Percentiles rank a stretch among this genome's conserved stretches.
Conservation (phyloP, 2,888 invertebrate genomes). For the Conchocele bisecta region DNA sequence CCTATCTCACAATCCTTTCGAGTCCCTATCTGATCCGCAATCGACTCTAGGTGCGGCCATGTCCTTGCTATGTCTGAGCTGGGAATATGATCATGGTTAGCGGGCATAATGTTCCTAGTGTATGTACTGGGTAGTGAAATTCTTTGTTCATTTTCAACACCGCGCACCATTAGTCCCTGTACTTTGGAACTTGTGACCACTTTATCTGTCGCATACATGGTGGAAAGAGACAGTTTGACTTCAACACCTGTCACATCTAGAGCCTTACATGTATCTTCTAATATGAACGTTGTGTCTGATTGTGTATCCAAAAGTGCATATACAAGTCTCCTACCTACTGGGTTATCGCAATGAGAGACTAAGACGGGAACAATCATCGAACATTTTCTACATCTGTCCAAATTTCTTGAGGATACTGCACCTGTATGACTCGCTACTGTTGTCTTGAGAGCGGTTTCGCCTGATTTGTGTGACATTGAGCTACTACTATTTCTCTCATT, state of each 20-base stretch:
- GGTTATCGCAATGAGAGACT: slow-evolving; percentile 29
- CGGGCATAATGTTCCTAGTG: slow-evolving; percentile 36
- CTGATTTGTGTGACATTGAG: not conserved
- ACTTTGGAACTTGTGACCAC: no score
- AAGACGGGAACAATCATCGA: slow-evolving; percentile 45
- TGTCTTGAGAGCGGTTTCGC: not conserved
- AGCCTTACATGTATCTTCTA: slow-evolving; percentile 23
- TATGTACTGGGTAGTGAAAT: slow-evolving; percentile 39
- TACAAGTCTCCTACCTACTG: slow-evolving; percentile 35
- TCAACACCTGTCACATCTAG: slow-evolving; percentile 20
- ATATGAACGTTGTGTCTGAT: slow-evolving; percentile 53
- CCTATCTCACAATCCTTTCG: slow-evolving; percentile 36
- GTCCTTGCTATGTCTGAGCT: no score
- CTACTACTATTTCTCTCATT: not conserved
- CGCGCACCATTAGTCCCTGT: slow-evolving; percentile 34
- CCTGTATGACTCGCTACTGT: not conserved
- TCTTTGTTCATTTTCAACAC: not conserved
- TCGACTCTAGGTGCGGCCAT: slow-evolving; percentile 24
- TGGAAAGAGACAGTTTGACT: slow-evolving; percentile 45
- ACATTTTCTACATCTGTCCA: not conserved
- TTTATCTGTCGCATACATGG: slow-evolving; percentile 32
- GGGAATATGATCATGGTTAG: no score
- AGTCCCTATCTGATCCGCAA: slow-evolving; percentile 28
- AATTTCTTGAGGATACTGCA: not conserved
- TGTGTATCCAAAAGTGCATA: slow-evolving; percentile 61